Percentiles rank a stretch among this genome's conserved stretches.
phyloP scores from a whole-genome alignment of 2,113 vertebrate genomes.

The Microcebus lehilahytsara region DNA sequence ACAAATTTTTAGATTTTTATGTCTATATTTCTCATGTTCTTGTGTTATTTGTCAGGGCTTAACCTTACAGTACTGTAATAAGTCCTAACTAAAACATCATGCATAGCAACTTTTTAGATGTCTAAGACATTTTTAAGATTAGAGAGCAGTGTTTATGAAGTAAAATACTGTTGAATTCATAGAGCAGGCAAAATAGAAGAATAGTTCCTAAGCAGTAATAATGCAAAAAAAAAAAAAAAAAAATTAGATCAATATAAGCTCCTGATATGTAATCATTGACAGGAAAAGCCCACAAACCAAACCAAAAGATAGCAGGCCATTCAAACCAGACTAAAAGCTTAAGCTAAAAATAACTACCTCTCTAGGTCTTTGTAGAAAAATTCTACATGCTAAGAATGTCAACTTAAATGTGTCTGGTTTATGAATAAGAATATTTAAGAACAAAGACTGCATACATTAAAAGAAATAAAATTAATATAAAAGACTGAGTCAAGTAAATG shows the following conservation, averaged over 20 bases:
- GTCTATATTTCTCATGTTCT: slow-evolving; percentile 66
- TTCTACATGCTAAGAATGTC: slow-evolving; percentile 52
- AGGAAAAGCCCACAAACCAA: slow-evolving; percentile 76
- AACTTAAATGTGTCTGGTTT: slow-evolving; percentile 56
- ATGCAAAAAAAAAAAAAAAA: slow-evolving; percentile 65
- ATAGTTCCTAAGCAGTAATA: slow-evolving; percentile 65
- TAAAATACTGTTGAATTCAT: slow-evolving; percentile 74
- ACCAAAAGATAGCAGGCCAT: slow-evolving; percentile 69
- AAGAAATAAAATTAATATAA: slow-evolving; percentile 59
- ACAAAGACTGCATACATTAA: slow-evolving; percentile 49
- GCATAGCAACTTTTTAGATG: slow-evolving; percentile 80
- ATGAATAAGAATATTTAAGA: slow-evolving; percentile 54
- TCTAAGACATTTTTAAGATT: slow-evolving; percentile 72
- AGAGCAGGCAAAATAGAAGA: slow-evolving; percentile 65
- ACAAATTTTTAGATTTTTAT: slow-evolving; percentile 76
- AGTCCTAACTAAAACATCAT: slow-evolving; percentile 77
- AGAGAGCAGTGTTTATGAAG: slow-evolving; percentile 67
- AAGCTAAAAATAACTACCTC: slow-evolving; percentile 75
- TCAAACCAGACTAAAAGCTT: slow-evolving; percentile 80
- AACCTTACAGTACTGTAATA: slow-evolving; percentile 74
- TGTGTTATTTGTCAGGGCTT: slow-evolving; percentile 74
- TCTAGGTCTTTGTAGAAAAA: slow-evolving; percentile 74
- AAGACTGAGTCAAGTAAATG: slow-evolving; percentile 37
- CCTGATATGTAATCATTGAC: slow-evolving; percentile 67
- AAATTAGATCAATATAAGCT: slow-evolving; percentile 69